Evolutionary conservation across 2,888 invertebrate species (phyloP).

Genomic region (Tenodera sinensis): DNA sequence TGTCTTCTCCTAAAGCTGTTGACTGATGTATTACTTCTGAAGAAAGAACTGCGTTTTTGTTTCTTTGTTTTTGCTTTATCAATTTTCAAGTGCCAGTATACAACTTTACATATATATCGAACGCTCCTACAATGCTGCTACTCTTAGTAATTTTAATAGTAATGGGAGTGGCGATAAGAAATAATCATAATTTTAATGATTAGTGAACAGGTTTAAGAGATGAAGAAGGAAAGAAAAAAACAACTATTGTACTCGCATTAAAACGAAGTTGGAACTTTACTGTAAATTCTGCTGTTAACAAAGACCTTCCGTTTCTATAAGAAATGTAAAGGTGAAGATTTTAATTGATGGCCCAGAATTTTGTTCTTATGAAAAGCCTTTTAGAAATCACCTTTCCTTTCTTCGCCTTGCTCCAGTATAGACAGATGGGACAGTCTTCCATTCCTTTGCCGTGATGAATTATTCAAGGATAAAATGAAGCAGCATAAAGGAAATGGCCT

Average conservation of each 20-base stretch:
- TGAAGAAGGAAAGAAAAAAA: not conserved
- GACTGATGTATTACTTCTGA: too few relatives aligned
- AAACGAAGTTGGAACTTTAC: not conserved
- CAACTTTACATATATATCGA: not conserved
- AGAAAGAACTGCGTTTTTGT: too few relatives aligned
- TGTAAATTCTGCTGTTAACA: not conserved
- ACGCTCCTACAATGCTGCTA: not conserved
- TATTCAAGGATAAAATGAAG: not conserved
- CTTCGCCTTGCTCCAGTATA: not conserved
- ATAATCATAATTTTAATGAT: not conserved
- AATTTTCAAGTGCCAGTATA: too few relatives aligned
- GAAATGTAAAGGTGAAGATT: not conserved
- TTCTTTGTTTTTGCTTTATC: too few relatives aligned
- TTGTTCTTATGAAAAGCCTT: not conserved
- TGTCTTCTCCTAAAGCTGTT: too few relatives aligned
- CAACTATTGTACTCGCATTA: not conserved
- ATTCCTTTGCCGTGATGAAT: not conserved
- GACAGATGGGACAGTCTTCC: not conserved
- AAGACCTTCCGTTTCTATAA: not conserved
- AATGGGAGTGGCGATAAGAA: not conserved
- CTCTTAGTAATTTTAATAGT: not conserved
- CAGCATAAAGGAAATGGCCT: not conserved
- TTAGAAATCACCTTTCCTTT: not conserved
- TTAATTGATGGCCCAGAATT: not conserved
- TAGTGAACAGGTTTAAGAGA: not conserved